phyloP scores from a whole-genome alignment of 2,888 invertebrate species.

The Agrotis segetum region DNA sequence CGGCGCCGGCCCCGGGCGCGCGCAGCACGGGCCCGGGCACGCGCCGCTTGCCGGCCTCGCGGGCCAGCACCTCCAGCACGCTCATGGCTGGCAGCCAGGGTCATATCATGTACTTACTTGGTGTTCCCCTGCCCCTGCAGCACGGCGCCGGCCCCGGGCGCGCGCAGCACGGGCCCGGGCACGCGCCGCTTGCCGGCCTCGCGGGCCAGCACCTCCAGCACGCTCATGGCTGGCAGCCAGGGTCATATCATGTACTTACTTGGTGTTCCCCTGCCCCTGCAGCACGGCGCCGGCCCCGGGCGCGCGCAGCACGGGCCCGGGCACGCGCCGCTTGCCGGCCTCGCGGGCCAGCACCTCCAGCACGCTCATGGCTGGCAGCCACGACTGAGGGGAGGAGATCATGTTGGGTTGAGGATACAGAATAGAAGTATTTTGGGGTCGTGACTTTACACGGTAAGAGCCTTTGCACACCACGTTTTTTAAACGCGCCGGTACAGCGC shows the following conservation, averaged over 20 bases:
- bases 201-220: conserved; percentile 95
- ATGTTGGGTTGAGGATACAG: neutral
- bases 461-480: too few species aligned
- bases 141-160: conserved; percentile 61
- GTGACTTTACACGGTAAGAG: neutral
- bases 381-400: conserved; percentile 91
- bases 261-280: conserved; percentile 28
- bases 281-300: conserved; percentile 59
- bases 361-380: conserved; percentile 97
- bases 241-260: too few species aligned
- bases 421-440: too few species aligned
- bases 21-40: conserved; percentile 94
- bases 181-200: conserved; percentile 95
- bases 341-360: conserved; percentile 95
- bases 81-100: conserved; percentile 98
- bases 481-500: too few species aligned
- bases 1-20: conserved; percentile 62
- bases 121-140: conserved; percentile 9
- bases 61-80: conserved; percentile 95
- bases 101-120: too few species aligned
- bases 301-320: conserved; percentile 92
- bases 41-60: conserved; percentile 95
- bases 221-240: conserved; percentile 97
- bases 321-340: conserved; percentile 94
- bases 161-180: conserved; percentile 93